phyloP scores from a whole-genome alignment of 2,888 invertebrate genomes.

The Camponotus fellah region DNA sequence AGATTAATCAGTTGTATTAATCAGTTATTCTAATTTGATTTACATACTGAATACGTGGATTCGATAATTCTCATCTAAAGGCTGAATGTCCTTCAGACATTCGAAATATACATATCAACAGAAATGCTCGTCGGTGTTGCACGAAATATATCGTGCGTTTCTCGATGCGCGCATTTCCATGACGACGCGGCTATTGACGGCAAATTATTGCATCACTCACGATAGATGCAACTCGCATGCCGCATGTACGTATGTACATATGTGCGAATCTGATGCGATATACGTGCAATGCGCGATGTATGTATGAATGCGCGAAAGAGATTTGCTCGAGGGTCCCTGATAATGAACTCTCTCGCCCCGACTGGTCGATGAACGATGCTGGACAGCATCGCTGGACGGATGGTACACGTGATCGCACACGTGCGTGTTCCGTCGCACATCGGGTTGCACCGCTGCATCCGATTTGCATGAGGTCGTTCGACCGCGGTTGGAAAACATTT shows the following conservation, averaged over 20 bases:
- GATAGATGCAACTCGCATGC: slow-evolving; percentile 2
- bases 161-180: slow-evolving; percentile 15
- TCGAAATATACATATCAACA: slow-evolving; percentile 5
- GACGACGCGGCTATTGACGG: neutral
- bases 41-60: neutral
- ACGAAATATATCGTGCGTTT: neutral
- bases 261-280: slow-evolving; percentile 5
- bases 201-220: slow-evolving; percentile 44
- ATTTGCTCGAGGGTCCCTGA: slow-evolving; percentile 50
- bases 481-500: slow-evolving; percentile 48
- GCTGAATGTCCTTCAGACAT: neutral
- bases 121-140: slow-evolving; percentile 7
- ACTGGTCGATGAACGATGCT: slow-evolving; percentile 6
- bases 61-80: slow-evolving; percentile 22
- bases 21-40: neutral
- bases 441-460: slow-evolving; percentile 36
- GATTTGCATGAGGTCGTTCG: slow-evolving; percentile 53
- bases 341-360: slow-evolving; percentile 58
- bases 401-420: slow-evolving; percentile 54
- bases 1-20: neutral
- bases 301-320: slow-evolving; percentile 12
- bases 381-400: slow-evolving; percentile 23
- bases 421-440: slow-evolving; percentile 29
- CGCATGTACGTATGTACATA: too few relatives aligned
- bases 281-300: neutral